A percentile compares a stretch with the other conserved stretches of the same genome.
Conservation (phyloP, 2,113 vertebrate species). For the Ptychochromis oligacanthus region DNA sequence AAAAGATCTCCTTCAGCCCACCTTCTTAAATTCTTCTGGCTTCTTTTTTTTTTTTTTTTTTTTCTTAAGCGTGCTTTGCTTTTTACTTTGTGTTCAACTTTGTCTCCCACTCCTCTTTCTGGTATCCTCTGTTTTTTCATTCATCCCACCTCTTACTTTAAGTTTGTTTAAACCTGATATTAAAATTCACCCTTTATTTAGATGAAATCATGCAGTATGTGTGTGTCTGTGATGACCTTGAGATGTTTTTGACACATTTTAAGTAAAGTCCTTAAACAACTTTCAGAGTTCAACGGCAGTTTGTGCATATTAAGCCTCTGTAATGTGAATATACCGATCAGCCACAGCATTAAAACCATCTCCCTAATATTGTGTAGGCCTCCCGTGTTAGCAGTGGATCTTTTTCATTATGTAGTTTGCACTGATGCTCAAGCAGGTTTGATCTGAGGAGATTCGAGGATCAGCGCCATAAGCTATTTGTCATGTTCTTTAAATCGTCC, state of each 20-base stretch:
- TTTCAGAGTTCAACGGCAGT: background rate
- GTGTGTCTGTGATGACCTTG: background rate
- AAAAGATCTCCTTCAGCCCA: conserved; percentile 21
- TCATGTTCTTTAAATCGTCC: background rate
- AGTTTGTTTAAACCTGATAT: conserved; percentile 23
- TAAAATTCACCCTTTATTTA: conserved; percentile 36
- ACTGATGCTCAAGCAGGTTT: background rate
- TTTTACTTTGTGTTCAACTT: too few relatives aligned
- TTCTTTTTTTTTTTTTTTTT: background rate
- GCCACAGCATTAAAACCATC: background rate
- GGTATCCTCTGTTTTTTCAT: conserved; percentile 1
- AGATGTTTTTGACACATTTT: conserved; percentile 4
- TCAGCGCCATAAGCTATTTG: background rate
- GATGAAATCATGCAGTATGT: background rate
- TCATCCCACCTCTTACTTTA: conserved; percentile 2
- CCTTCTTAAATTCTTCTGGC: conserved; percentile 6
- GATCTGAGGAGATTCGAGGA: background rate
- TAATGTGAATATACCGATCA: background rate
- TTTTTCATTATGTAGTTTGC: background rate
- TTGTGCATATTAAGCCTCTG: background rate
- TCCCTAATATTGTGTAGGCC: background rate
- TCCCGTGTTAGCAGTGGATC: background rate
- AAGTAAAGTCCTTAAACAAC: background rate
- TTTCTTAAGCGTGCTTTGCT: too few relatives aligned
- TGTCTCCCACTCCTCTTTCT: conserved; percentile 13